These are phyloP conservation scores for Biston stratarius DNA, from an alignment of 2,888 invertebrate species.

Conservation along the genomic window DNA sequence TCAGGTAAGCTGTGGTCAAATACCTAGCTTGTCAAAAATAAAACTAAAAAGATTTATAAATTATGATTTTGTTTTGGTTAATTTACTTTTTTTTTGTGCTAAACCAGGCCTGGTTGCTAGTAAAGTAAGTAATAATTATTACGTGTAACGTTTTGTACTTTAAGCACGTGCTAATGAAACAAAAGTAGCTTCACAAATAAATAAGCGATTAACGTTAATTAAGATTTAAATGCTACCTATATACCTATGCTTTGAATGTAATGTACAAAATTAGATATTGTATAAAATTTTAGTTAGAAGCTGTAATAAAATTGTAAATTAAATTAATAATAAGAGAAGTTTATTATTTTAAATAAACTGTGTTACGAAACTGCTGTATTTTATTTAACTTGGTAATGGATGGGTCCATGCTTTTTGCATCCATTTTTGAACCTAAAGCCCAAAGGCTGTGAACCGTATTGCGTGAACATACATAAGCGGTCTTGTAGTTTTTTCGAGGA, in stretches of 20 bases:
- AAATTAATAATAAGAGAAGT: conserved; percentile 63
- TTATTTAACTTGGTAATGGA: conserved; percentile 28
- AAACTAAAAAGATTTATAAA: too few species aligned
- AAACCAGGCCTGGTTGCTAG: background rate
- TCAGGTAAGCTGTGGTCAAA: too few species aligned
- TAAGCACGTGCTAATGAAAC: conserved; percentile 30
- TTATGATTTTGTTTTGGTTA: too few species aligned
- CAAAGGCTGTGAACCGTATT: too few species aligned
- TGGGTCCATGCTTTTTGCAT: too few species aligned
- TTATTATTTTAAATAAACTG: conserved; percentile 84
- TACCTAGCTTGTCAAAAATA: too few species aligned
- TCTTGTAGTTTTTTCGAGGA: too few species aligned
- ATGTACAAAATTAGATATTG: conserved; percentile 34
- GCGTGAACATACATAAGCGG: too few species aligned
- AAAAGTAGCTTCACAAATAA: conserved; percentile 16
- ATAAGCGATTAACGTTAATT: conserved; percentile 14
- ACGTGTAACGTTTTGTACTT: background rate
- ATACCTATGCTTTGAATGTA: conserved; percentile 50
- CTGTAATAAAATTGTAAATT: conserved; percentile 50
- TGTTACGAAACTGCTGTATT: conserved; percentile 62
- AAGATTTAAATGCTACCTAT: conserved; percentile 25
- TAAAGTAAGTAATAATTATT: background rate
- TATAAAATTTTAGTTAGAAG: conserved; percentile 24
- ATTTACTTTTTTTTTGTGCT: too few species aligned
- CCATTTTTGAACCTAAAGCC: too few species aligned